Conservation (phyloP, 2,113 vertebrate genomes). For the Muntiacus muntjak region DNA sequence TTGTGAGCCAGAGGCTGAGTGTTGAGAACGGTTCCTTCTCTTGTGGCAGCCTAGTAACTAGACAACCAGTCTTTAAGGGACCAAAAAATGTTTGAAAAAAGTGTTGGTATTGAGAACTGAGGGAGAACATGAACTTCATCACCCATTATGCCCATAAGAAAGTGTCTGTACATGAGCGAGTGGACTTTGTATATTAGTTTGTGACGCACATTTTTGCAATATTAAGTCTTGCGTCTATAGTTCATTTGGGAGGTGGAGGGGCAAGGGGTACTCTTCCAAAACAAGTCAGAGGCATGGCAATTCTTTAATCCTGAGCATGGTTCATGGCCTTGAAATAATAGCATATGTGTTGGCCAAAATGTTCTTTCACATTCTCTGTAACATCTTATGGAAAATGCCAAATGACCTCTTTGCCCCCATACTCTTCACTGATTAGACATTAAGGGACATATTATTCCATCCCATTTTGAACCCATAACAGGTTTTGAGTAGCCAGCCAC, state of each 20-base stretch:
- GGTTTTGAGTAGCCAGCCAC: not conserved
- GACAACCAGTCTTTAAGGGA: not conserved
- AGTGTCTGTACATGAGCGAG: accelerated
- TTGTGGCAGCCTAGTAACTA: not conserved
- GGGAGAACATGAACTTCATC: not conserved
- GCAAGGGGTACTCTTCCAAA: not conserved
- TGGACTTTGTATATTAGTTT: not conserved
- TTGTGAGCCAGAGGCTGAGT: not conserved
- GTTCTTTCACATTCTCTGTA: not conserved
- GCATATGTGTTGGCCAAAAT: not conserved
- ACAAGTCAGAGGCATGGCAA: not conserved
- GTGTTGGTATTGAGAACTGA: not conserved
- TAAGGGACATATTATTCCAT: not conserved
- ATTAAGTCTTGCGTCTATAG: not conserved
- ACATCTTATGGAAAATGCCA: not conserved
- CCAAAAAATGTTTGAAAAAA: not conserved
- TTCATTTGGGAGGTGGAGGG: not conserved
- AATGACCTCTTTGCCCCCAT: not conserved
- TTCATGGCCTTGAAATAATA: not conserved
- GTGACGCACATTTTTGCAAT: not conserved
- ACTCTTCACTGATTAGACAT: not conserved
- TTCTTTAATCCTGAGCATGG: not conserved
- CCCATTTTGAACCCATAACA: not conserved
- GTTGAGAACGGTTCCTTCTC: not conserved
- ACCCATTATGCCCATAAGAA: not conserved